These are phyloP conservation scores for Tolypeutes matacus DNA, from an alignment of 2,797 vertebrate species.

Conservation along the genomic window DNA sequence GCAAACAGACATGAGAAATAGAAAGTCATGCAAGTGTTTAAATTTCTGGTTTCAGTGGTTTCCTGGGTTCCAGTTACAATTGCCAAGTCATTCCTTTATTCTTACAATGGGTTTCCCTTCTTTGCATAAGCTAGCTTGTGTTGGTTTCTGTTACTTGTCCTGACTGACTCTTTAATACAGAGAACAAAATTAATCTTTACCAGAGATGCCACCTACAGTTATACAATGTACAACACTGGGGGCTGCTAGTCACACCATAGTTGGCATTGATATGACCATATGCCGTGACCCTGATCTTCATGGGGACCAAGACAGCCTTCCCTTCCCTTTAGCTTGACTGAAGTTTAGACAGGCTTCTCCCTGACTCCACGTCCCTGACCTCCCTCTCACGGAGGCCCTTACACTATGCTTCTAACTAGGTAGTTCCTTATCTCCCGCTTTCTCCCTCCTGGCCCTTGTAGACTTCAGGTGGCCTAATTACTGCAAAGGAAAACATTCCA, in stretches of 20 bases:
- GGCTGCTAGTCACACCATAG: neutral
- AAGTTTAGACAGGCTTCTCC: no score
- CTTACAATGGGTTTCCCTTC: neutral
- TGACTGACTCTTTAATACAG: neutral
- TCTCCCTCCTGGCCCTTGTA: no score
- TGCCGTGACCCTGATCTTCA: neutral
- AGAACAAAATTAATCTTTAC: neutral
- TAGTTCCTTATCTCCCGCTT: no score
- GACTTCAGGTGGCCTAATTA: no score
- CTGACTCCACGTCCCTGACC: no score
- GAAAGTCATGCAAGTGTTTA: neutral
- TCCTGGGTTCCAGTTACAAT: neutral
- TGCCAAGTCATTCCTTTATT: constrained; percentile 15
- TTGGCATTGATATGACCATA: neutral
- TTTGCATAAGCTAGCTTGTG: neutral
- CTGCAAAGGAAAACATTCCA: no score
- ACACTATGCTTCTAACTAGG: no score
- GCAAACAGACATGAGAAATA: constrained; percentile 1
- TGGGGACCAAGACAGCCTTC: no score
- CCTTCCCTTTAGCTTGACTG: no score
- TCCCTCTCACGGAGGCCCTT: no score
- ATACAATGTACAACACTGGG: neutral
- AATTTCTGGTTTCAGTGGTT: constrained; percentile 10
- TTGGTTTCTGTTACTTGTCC: neutral
- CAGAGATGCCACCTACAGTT: neutral